Evolutionary conservation across 2,797 vertebrate genomes (phyloP), one percentile per base, ranked within the genome.

Genomic region (Ceyx erithaca): DNA sequence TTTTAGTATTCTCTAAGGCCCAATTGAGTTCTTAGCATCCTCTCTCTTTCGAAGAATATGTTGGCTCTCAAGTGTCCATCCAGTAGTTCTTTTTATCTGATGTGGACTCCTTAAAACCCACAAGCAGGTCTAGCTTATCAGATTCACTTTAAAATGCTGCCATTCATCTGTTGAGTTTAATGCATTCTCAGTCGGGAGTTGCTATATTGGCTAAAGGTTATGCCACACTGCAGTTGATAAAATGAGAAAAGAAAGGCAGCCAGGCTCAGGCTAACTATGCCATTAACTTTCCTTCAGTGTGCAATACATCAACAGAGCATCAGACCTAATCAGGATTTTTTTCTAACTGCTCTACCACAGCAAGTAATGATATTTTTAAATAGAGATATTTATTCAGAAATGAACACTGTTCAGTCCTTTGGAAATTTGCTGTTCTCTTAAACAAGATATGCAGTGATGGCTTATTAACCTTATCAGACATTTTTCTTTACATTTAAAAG

Each of bases 121-220:
- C 77, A 94, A 92, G 92, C 87, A 93, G 94, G 90, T 94, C 89
- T 85, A 51, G 80, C 86, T 93, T 97, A 97, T 97, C 97, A 97
- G 94, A 96, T 96, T 89, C 77, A 5, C 81, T 97, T 96, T 97
- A 93, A 97, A 97, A 97, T 77, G 71, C 92, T 97, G 97, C 76
- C 96, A 96, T 96, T 98, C 96, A 97, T 97, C 92, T 95, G 84
- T 91, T 97, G 93, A 92, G 73, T 94, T 96, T 97, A 97, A 97
- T 96, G 89, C 89, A 69, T 87, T 66, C 83, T 96, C 96, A 92
- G 84, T 48, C 16, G 52, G 86, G 95, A 97, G 94, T 46, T 96
- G 79, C 93, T 96, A 25, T 94, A 93, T 63, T 96, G 95, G 95
- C 95, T 96, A 89, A 96, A 95, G 97, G 76, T 94, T 95, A 69